A percentile compares a stretch with the other conserved stretches of the same genome.
Evolutionary conservation across 2,797 vertebrate species (phyloP).

Genomic region (Pangasius mekongensis): DNA sequence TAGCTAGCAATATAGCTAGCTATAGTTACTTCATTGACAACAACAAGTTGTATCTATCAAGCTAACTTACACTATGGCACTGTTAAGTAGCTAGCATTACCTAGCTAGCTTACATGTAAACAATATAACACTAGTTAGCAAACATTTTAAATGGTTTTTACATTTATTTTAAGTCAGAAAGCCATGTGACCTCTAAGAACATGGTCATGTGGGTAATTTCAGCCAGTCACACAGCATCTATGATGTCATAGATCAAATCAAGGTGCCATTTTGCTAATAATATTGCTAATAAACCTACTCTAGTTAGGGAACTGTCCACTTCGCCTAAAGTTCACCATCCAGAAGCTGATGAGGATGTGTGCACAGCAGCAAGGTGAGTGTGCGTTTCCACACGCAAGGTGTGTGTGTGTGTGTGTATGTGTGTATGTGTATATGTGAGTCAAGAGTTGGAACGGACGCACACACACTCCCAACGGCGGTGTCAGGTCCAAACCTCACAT

Average conservation of each 20-base stretch:
- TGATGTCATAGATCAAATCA: not conserved
- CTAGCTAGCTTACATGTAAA: not conserved
- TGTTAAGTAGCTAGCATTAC: not conserved
- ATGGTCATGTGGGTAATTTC: not conserved
- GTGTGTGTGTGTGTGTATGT: slow-evolving; percentile 1
- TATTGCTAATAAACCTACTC: not conserved
- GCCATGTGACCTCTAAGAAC: not conserved
- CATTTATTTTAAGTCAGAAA: not conserved
- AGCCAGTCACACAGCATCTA: not conserved
- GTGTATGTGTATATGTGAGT: not conserved
- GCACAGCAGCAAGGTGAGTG: not conserved
- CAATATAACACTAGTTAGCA: not conserved
- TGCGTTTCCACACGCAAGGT: not conserved
- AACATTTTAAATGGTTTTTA: not conserved
- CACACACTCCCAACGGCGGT: not conserved
- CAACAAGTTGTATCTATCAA: too few species aligned
- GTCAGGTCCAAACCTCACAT: slow-evolving; percentile 51
- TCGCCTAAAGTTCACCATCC: not conserved
- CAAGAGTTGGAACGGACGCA: not conserved
- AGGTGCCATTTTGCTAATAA: not conserved
- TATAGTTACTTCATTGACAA: not conserved
- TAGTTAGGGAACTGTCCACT: not conserved
- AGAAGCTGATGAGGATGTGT: not conserved
- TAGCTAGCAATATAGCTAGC: not conserved
- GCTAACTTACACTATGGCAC: not conserved